A percentile compares a stretch with the other conserved stretches of the same genome.
Evolutionary conservation across 2,797 vertebrate genomes (phyloP).

Genomic region (Fratercula arctica): DNA sequence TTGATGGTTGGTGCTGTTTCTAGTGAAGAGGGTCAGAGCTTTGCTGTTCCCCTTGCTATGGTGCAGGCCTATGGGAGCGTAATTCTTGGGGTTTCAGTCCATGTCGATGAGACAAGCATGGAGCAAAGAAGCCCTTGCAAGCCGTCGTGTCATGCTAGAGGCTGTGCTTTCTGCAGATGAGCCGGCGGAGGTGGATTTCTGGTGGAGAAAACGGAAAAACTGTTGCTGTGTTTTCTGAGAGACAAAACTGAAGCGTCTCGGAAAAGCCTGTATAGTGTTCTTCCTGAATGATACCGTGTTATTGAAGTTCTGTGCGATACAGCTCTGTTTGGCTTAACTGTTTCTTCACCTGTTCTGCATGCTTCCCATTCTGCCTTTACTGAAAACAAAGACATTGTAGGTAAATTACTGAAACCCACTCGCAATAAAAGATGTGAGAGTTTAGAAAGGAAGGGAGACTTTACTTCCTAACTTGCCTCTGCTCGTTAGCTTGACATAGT

Average conservation of each 20-base stretch:
- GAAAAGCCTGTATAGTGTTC: background rate
- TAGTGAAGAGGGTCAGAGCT: background rate
- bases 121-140: background rate
- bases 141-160: accelerated
- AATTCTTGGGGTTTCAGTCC: background rate
- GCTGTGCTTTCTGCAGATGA: background rate
- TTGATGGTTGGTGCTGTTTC: background rate
- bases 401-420: background rate
- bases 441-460: background rate
- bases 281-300: background rate
- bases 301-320: background rate
- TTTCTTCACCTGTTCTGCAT: background rate
- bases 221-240: background rate
- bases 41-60: background rate
- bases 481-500: background rate
- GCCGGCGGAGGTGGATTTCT: background rate
- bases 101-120: background rate
- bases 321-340: background rate
- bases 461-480: background rate
- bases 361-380: background rate
- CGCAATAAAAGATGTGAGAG: background rate
- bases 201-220: background rate
- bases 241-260: background rate
- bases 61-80: background rate
- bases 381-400: background rate